phyloP scores from a whole-genome alignment of 2,888 invertebrate genomes.

The Drosophila mimetica region DNA sequence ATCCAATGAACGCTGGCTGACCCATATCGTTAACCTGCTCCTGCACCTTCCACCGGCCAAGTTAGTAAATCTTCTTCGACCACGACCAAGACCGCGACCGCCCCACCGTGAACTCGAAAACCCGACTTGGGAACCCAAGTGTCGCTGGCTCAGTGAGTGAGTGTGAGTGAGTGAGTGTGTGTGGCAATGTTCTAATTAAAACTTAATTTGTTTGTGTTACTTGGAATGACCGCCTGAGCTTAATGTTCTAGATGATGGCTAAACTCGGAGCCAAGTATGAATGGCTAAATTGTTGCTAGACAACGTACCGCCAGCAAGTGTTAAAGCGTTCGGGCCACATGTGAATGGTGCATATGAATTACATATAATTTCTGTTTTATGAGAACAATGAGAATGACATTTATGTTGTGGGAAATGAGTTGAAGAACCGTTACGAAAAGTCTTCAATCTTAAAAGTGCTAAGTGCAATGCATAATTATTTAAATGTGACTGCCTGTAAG shows the following conservation, averaged over 20 bases:
- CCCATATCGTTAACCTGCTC: slow-evolving; percentile 62
- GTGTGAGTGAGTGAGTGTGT: slow-evolving; percentile 63
- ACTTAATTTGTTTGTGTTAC: slow-evolving; percentile 53
- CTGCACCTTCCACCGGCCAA: slow-evolving; percentile 15
- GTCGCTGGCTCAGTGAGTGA: slow-evolving; percentile 35
- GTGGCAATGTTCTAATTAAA: slow-evolving; percentile 74
- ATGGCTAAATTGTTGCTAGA: slow-evolving; percentile 30
- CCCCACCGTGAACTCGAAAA: slow-evolving; percentile 16
- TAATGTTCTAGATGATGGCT: slow-evolving; percentile 45
- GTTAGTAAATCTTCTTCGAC: background rate
- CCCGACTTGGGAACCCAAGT: slow-evolving; percentile 20
- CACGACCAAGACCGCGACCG: background rate
- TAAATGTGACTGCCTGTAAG: slow-evolving; percentile 1
- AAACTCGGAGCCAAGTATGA: slow-evolving; percentile 20
- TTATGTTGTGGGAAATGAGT: slow-evolving; percentile 48
- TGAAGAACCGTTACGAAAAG: slow-evolving; percentile 41
- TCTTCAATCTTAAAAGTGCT: slow-evolving; percentile 37
- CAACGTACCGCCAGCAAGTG: slow-evolving; percentile 15
- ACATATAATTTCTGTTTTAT: slow-evolving; percentile 31
- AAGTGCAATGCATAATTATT: slow-evolving; percentile 35
- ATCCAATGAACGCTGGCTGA: slow-evolving; percentile 13
- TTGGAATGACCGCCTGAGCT: slow-evolving; percentile 62
- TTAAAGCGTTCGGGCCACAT: slow-evolving; percentile 39
- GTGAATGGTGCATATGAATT: slow-evolving; percentile 47
- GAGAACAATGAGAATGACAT: slow-evolving; percentile 49